These are phyloP conservation scores for Pyrrhosoma nymphula DNA, from an alignment of 2,888 invertebrate species.

Conservation along the genomic window DNA sequence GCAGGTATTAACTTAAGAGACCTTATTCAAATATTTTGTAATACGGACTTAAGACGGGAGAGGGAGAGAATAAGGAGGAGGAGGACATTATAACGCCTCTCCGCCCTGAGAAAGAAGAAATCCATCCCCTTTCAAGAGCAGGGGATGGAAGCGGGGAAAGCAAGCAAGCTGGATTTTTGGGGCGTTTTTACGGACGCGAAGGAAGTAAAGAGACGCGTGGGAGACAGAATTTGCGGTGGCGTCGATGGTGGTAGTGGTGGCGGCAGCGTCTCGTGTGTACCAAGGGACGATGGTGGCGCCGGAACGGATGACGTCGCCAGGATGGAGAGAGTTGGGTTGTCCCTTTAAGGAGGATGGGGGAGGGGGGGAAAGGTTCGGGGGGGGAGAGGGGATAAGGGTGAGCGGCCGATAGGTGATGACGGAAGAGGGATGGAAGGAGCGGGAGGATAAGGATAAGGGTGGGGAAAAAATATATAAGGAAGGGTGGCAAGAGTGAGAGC, in stretches of 20 bases:
- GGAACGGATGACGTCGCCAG: not conserved
- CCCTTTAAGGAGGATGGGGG: not conserved
- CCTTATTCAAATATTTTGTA: no score
- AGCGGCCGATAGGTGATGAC: not conserved
- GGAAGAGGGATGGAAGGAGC: not conserved
- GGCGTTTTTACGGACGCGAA: not conserved
- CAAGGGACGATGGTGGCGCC: not conserved
- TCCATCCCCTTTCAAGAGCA: not conserved
- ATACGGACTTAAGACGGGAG: no score
- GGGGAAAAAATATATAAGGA: not conserved
- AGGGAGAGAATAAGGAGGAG: not conserved
- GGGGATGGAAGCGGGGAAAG: not conserved
- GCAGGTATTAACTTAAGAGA: no score
- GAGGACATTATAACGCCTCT: not conserved
- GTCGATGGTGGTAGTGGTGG: not conserved
- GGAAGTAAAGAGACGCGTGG: not conserved
- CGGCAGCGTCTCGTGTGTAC: conserved; percentile 1
- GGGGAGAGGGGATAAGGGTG: not conserved
- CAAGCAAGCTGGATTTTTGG: not conserved
- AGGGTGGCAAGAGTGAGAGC: not conserved
- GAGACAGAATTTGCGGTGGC: not conserved
- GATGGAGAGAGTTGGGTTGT: no score
- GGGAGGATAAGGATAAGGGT: no score
- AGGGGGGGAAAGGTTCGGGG: not conserved
- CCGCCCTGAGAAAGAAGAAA: not conserved